phyloP scores from a whole-genome alignment of 2,888 invertebrate species.

The Acrocyrtus sp. region DNA sequence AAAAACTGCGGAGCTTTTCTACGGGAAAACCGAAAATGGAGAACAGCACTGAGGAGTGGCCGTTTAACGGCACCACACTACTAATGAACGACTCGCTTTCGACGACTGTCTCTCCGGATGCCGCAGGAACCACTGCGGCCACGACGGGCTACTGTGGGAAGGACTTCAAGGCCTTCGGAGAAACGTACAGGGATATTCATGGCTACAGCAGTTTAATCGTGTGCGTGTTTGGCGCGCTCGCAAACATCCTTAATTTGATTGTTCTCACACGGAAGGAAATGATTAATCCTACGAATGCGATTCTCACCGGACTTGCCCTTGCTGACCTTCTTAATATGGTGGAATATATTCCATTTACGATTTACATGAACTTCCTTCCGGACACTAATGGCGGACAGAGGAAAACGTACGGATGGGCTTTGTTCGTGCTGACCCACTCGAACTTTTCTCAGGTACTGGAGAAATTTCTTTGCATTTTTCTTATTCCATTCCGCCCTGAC shows the following conservation, averaged over 20 bases:
- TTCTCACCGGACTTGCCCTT: constrained; percentile 88
- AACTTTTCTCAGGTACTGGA: constrained; percentile 84
- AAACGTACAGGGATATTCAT: constrained; percentile 78
- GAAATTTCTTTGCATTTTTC: too few species aligned
- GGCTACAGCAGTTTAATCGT: constrained; percentile 87
- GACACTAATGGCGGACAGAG: constrained; percentile 80
- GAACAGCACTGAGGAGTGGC: too few species aligned
- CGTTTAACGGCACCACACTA: too few species aligned
- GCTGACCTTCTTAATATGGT: constrained; percentile 95
- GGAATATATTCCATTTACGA: constrained; percentile 90
- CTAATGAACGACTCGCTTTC: too few species aligned
- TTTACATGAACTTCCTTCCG: constrained; percentile 85
- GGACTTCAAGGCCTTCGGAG: constrained; percentile 73
- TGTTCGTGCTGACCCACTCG: constrained; percentile 89
- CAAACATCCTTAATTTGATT: constrained; percentile 91
- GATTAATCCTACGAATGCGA: constrained; percentile 90
- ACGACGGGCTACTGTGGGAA: constrained; percentile 71
- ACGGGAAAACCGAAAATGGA: too few species aligned
- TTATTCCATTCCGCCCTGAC: too few species aligned
- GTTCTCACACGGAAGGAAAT: constrained; percentile 90
- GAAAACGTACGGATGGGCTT: constrained; percentile 77
- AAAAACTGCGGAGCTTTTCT: too few species aligned
- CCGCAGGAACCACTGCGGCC: too few species aligned
- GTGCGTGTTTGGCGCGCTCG: constrained; percentile 88
- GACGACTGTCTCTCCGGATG: too few species aligned